phyloP scores from a whole-genome alignment of 2,113 vertebrate species.

The Microtus oregoni region DNA sequence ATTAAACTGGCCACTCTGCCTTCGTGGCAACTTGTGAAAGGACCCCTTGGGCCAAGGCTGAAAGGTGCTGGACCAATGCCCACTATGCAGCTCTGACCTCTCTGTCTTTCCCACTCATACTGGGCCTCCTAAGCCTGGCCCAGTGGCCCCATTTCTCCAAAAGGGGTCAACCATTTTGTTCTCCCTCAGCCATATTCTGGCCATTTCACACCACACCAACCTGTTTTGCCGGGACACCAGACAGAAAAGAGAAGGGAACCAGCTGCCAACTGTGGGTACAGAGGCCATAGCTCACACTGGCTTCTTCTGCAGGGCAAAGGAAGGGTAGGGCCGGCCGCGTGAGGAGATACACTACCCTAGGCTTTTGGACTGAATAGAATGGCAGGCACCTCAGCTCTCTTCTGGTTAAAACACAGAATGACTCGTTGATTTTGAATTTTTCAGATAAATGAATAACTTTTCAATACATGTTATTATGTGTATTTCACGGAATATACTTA shows the following conservation, averaged over 20 bases:
- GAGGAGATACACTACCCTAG: background rate
- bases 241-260: background rate
- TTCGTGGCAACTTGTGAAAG: background rate
- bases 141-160: background rate
- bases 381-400: background rate
- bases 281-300: background rate
- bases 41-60: background rate
- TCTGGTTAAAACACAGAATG: background rate
- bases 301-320: background rate
- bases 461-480: background rate
- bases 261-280: accelerated
- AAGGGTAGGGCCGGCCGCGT: background rate
- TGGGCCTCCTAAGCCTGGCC: background rate
- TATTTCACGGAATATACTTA: background rate
- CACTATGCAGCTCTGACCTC: background rate
- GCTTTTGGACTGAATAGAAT: background rate
- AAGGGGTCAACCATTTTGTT: constrained; percentile 36
- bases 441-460: background rate
- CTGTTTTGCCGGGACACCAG: background rate
- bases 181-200: constrained; percentile 15
- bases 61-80: background rate
- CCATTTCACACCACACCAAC: background rate
- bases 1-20: background rate
- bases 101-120: background rate
- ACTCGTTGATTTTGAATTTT: background rate